Base-by-base conservation (phyloP, 2,113 vertebrate species). In the Willisornis vidua region DNA sequence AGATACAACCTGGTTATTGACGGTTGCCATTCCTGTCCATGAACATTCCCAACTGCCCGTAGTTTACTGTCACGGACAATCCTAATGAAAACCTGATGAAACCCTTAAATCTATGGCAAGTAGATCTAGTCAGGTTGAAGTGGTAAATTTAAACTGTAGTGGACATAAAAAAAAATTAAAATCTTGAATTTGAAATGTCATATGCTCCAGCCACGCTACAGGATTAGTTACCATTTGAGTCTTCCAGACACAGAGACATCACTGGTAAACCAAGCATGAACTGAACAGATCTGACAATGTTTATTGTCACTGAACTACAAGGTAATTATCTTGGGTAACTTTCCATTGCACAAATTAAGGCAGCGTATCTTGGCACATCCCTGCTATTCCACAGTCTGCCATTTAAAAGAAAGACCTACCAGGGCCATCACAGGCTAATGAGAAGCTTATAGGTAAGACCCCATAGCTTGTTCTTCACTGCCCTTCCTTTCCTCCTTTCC, bases 281-380 rank as follows among this genome's bases (percentile, higher is more conserved):
- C 51, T 45, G 52, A 95, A 72, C 35, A 92, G 75, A 85, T 92
- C 72, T 93, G 96, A 96, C 91, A 95, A 70, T 4, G 1, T 90
- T 96, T 89, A 79, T 59, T 97, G 93, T 94, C 61, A 15, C 86
- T 96, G 85, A 83, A 89, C 51, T 55, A 73, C 89, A 93, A 93
- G 84, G 95, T 94, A 96, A 96, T 97, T 97, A 96, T 87, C 91
- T 84, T 87, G 55, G 7, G 9, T 86, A 90, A 90, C 68, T 96
- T 95, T 83, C 79, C 77, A 65, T 20, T 78, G 88, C 90, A 95
- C 86, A 94, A 85, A 97, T 96, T 92, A 94, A 95, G 84, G 84
- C 74, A 74, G 80, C 4, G 12, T 59, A 90, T 93, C 92, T 94
- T 73, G 33, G 90, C 62, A 66, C 33, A 87, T 83, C 75, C 29